phyloP scores from a whole-genome alignment of 2,888 invertebrate genomes.

The Cancer borealis region DNA sequence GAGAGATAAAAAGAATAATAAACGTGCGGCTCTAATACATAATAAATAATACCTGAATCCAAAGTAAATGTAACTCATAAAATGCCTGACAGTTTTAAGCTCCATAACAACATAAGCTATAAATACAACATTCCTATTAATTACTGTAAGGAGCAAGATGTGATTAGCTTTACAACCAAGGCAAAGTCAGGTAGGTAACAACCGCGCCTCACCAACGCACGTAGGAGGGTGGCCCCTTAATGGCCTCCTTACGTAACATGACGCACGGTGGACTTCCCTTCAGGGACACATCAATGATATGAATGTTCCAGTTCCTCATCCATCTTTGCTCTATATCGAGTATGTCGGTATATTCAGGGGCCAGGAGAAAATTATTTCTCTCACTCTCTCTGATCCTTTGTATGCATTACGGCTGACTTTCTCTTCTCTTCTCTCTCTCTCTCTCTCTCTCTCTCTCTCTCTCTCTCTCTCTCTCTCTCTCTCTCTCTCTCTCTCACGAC shows the following conservation, averaged over 20 bases:
- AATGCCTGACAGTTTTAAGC: neutral
- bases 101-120: neutral
- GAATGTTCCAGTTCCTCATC: no score
- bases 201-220: no score
- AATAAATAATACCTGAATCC: neutral
- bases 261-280: no score
- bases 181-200: no score
- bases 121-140: neutral
- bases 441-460: neutral
- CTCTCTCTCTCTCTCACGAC: neutral
- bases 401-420: neutral
- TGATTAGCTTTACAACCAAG: neutral
- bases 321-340: no score
- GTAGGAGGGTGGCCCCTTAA: no score
- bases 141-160: neutral
- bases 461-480: constrained; percentile 1
- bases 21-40: neutral
- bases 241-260: no score
- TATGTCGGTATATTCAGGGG: no score
- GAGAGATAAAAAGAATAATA: neutral
- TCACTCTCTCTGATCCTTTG: no score
- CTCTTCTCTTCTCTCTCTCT: no score
- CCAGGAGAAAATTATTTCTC: no score
- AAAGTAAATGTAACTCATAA: neutral
- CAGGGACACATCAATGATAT: no score